Conservation (phyloP, 1,140 invertebrate genomes). For the Dendrolimus kikuchii region DNA sequence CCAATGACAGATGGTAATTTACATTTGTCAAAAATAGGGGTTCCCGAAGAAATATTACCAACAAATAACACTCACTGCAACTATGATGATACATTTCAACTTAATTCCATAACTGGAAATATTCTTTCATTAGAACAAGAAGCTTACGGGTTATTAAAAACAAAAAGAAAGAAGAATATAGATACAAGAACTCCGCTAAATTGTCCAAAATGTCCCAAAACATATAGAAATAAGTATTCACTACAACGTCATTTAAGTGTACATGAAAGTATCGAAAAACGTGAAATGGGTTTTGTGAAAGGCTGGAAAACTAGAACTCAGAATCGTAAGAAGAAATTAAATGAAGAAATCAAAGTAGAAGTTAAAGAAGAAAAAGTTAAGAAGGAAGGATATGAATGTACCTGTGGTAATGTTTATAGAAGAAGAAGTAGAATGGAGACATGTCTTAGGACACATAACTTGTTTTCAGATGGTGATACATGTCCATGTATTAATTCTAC, state of each 20-base stretch:
- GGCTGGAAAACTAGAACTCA: constrained; percentile 37
- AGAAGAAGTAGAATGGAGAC: constrained; percentile 51
- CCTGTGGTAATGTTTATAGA: constrained; percentile 48
- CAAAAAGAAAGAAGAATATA: constrained; percentile 24
- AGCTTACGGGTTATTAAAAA: constrained; percentile 48
- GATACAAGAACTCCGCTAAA: constrained; percentile 7
- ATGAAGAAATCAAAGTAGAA: constrained; percentile 13
- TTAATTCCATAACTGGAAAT: constrained; percentile 62
- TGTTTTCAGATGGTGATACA: constrained; percentile 23
- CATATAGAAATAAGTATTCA: constrained; percentile 17
- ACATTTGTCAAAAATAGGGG: constrained; percentile 29
- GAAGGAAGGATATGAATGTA: constrained; percentile 53
- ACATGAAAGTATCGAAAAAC: constrained; percentile 43
- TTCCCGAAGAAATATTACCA: constrained; percentile 54
- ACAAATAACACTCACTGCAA: constrained; percentile 27
- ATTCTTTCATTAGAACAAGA: constrained; percentile 55
- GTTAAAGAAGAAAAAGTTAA: constrained; percentile 20
- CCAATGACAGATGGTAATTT: constrained; percentile 31
- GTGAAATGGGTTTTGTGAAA: constrained; percentile 35
- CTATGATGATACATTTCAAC: constrained; percentile 42
- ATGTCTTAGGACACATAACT: constrained; percentile 48
- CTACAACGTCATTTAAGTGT: constrained; percentile 38
- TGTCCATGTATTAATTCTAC: constrained; percentile 42
- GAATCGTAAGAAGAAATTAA: constrained; percentile 24
- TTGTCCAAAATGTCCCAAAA: constrained; percentile 49